phyloP scores from a whole-genome alignment of 2,797 vertebrate species.

The Anolis apletophallus region DNA sequence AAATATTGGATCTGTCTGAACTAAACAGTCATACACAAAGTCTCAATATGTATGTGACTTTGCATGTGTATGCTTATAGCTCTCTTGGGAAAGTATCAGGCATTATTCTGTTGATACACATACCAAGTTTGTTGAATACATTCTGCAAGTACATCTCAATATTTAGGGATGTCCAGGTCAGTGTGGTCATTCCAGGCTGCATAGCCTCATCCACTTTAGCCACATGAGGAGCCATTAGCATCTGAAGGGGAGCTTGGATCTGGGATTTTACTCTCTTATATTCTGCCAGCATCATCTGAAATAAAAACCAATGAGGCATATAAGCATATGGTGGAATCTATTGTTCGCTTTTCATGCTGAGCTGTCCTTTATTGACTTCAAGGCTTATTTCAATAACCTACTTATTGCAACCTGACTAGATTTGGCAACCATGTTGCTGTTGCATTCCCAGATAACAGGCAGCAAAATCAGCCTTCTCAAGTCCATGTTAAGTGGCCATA shows the following conservation, averaged over 20 bases:
- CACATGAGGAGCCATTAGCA: constrained; percentile 83
- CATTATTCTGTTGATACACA: constrained; percentile 46
- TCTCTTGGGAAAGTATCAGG: not conserved
- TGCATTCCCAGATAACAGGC: not conserved
- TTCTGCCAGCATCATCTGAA: constrained; percentile 88
- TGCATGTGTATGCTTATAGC: not conserved
- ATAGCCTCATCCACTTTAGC: constrained; percentile 87
- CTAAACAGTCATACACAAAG: not conserved
- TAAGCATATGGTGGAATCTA: not conserved
- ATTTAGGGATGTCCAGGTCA: constrained; percentile 93
- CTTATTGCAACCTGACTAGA: not conserved
- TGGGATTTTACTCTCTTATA: constrained; percentile 89
- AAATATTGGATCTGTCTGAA: not conserved
- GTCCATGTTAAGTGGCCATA: not conserved
- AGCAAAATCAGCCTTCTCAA: not conserved
- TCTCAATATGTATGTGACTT: too few species aligned
- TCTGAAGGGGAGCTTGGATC: constrained; percentile 84
- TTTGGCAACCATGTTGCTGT: not conserved
- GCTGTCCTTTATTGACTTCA: not conserved
- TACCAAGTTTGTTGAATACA: constrained; percentile 85
- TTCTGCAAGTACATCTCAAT: constrained; percentile 86
- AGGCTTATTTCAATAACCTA: not conserved
- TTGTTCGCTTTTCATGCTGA: not conserved
- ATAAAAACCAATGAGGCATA: not conserved
- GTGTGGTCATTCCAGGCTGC: constrained; percentile 85